Conservation (phyloP, 2,797 vertebrate species). For the Lepidocolaptes lacrymiger region DNA sequence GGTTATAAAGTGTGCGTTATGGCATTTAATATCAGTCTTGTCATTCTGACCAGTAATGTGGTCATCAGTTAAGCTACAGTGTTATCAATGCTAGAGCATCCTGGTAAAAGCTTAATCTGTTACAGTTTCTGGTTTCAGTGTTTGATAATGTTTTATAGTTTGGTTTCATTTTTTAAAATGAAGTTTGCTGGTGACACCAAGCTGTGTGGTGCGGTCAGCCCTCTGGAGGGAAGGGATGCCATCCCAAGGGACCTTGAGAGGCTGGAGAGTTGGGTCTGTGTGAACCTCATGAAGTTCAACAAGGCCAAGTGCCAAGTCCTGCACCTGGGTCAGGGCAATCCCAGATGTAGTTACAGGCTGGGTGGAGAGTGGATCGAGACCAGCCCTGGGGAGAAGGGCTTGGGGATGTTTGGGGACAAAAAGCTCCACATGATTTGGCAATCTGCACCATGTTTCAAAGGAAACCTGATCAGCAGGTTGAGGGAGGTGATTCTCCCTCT, state of each 20-base stretch:
- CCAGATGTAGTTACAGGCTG: background rate
- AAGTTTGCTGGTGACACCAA: background rate
- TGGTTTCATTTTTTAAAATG: background rate
- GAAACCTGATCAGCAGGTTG: background rate
- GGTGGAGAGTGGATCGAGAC: background rate
- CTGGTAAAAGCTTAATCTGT: background rate
- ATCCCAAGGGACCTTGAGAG: background rate
- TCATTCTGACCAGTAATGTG: background rate
- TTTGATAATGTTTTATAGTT: background rate
- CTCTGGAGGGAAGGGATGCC: background rate
- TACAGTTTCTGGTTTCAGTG: background rate
- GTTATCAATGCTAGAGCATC: background rate
- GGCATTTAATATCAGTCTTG: background rate
- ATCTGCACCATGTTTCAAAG: rapidly evolving
- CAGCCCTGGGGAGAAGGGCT: background rate
- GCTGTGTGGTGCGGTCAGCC: background rate
- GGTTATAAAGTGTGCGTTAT: background rate
- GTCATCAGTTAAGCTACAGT: background rate
- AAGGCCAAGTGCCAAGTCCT: background rate
- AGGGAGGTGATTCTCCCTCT: background rate
- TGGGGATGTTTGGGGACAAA: background rate
- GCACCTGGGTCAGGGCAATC: background rate
- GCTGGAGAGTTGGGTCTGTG: background rate
- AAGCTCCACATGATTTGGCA: background rate
- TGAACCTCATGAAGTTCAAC: background rate